These are phyloP conservation scores for Papilio helenus DNA, from an alignment of 1,140 invertebrate species.

Conservation along the genomic window DNA sequence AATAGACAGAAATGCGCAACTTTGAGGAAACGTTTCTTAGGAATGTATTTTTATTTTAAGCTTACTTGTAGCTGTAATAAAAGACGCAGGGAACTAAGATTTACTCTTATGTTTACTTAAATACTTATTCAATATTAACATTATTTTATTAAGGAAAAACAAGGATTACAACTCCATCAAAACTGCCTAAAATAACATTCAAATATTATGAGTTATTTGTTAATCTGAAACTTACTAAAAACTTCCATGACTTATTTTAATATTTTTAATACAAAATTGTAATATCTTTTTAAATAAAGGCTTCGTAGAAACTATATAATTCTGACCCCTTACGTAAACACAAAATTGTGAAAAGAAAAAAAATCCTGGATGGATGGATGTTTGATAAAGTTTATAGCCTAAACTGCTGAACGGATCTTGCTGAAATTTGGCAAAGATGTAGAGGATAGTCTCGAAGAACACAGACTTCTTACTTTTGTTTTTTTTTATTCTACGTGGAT, in stretches of 20 bases:
- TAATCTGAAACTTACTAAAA: background rate
- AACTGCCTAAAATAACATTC: too few species aligned
- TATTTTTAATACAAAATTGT: too few species aligned
- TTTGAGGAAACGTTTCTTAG: conserved; percentile 23
- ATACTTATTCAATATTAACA: background rate
- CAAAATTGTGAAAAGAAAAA: background rate
- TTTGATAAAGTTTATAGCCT: too few species aligned
- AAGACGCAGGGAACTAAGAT: background rate
- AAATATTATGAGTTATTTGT: background rate
- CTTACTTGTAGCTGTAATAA: background rate
- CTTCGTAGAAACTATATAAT: background rate
- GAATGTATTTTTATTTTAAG: conserved; percentile 16
- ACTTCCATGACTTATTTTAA: too few species aligned
- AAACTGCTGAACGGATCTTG: too few species aligned
- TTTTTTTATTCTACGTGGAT: too few species aligned
- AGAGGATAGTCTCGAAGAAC: too few species aligned
- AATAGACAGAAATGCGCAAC: conserved; percentile 27
- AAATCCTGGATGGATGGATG: too few species aligned
- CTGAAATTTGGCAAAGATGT: too few species aligned
- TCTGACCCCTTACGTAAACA: background rate
- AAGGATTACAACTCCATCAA: too few species aligned
- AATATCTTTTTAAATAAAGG: background rate
- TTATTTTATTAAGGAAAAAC: background rate
- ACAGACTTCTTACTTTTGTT: too few species aligned
- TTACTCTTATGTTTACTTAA: background rate